Conservation (phyloP, 2,888 invertebrate species). For the Agonopterix arenella region DNA sequence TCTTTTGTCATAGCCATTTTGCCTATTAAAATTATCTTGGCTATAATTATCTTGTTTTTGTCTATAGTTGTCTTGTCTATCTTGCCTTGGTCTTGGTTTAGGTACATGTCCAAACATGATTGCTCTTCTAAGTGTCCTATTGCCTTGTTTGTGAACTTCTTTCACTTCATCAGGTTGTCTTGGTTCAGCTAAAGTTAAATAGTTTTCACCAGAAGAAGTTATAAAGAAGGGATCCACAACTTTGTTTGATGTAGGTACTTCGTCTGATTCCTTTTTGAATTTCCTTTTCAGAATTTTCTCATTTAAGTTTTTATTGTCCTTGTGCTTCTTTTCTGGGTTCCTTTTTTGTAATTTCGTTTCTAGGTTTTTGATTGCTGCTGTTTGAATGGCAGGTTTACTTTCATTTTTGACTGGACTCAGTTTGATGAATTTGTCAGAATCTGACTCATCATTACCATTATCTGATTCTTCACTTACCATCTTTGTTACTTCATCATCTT, state of each 20-base stretch:
- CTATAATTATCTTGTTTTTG: constrained; percentile 24
- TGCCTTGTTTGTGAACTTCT: constrained; percentile 57
- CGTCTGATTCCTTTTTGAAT: constrained; percentile 41
- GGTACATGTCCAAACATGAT: constrained; percentile 63
- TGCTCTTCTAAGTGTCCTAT: constrained; percentile 61
- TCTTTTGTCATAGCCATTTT: constrained; percentile 13
- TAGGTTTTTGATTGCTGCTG: constrained; percentile 8
- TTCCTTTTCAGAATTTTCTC: constrained; percentile 51
- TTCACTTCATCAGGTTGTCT: constrained; percentile 64
- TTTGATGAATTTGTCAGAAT: constrained; percentile 2
- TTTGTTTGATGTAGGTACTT: constrained; percentile 31
- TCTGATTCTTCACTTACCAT: constrained; percentile 1
- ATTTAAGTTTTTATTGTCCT: constrained; percentile 56
- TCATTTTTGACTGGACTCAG: not conserved
- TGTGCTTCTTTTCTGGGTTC: constrained; percentile 34
- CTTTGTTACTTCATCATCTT: constrained; percentile 5
- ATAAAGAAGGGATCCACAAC: constrained; percentile 68
- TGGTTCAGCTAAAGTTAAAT: constrained; percentile 62
- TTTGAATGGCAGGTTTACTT: not conserved
- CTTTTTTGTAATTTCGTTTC: constrained; percentile 4
- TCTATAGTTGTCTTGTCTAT: constrained; percentile 19
- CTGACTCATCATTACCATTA: constrained; percentile 6
- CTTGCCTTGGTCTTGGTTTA: constrained; percentile 40
- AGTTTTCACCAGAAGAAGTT: constrained; percentile 60
- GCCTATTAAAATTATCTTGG: constrained; percentile 16